Percentiles rank a stretch among this genome's conserved stretches.
These are phyloP conservation scores for Stichopus chloronotus DNA, from an alignment of 35 echinoderm and acorn worm species.

Conservation along the genomic window DNA sequence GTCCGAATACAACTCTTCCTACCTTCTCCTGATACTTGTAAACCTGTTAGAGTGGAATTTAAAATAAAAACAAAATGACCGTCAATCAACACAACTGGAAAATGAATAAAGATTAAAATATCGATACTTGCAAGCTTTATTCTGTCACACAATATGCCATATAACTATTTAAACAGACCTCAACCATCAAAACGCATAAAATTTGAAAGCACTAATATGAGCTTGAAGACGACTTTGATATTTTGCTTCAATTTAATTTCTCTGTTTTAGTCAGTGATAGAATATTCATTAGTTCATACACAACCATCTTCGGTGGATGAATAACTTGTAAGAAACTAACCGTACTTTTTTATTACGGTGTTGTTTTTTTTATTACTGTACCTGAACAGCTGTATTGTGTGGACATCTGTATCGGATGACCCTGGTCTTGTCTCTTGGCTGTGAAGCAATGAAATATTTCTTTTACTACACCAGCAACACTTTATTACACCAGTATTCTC, in stretches of 20 bases:
- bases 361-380: neutral
- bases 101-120: neutral
- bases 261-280: no score
- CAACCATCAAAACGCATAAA: no score
- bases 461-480: neutral
- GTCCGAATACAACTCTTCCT: conserved; percentile 92
- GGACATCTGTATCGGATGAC: conserved; percentile 93
- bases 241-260: no score
- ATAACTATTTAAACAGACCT: no score
- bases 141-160: no score
- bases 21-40: conserved; percentile 92
- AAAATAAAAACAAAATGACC: neutral
- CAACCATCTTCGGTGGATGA: no score
- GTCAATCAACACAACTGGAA: no score
- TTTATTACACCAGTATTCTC: neutral
- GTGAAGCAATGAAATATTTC: neutral
- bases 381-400: conserved; percentile 96
- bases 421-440: conserved; percentile 93
- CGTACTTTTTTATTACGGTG: no score
- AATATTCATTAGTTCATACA: no score
- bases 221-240: no score
- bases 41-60: conserved; percentile 66
- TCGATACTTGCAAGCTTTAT: neutral
- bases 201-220: no score
- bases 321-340: no score